Evolutionary conservation across 2,113 vertebrate species (phyloP).

Genomic region (Mesembrinibis cayennensis): DNA sequence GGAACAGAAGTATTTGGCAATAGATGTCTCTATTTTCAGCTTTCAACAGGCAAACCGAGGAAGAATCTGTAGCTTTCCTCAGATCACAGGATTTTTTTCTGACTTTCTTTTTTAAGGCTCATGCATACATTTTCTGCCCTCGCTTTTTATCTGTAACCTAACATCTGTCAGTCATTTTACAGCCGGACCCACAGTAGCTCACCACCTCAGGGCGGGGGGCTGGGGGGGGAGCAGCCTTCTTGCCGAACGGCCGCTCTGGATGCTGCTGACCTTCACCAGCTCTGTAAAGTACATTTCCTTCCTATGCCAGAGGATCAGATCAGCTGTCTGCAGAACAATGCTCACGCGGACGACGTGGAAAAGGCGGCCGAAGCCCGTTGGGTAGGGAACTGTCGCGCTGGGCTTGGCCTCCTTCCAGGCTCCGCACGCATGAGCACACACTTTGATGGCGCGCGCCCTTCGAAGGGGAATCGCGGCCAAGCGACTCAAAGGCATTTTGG

Average conservation of each 20-base stretch:
- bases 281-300: constrained; percentile 59
- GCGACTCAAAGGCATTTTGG: not conserved
- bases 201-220: not conserved
- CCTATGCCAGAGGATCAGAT: constrained; percentile 40
- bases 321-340: constrained; percentile 49
- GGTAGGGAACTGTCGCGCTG: not conserved
- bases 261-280: constrained; percentile 39
- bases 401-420: constrained; percentile 14
- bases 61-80: not conserved
- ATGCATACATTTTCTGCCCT: not conserved
- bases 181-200: not conserved
- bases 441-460: not conserved
- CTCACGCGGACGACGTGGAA: accelerated
- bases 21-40: not conserved
- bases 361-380: not conserved
- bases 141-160: not conserved
- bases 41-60: not conserved
- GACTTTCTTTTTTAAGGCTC: not conserved
- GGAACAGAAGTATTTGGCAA: not conserved
- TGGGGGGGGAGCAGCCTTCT: not conserved
- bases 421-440: not conserved
- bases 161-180: not conserved
- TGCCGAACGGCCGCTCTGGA: not conserved
- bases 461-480: not conserved
- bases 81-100: not conserved